Base-by-base conservation (phyloP, 1,140 invertebrate genomes). In the Orius laevigatus region DNA sequence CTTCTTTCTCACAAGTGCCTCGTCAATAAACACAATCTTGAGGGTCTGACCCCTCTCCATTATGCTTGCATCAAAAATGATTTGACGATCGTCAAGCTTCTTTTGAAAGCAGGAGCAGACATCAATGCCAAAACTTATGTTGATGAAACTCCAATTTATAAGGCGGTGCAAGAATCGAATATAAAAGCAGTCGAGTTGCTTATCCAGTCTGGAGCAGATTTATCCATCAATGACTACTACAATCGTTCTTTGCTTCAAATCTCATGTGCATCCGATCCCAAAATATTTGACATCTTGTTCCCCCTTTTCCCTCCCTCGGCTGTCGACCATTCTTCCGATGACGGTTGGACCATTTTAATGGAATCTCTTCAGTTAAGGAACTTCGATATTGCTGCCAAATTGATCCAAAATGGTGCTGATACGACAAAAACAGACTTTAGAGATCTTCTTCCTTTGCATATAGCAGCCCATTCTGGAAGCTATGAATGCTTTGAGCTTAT, bases 301-400 rank as follows among this genome's bases (percentile, higher is more conserved):
- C 43, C 45, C 11, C 25, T 18, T 14, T 19, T 46, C 2, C 43
- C 43, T 11, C 10, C 3, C 9, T 42, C 35, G 5, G 19, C 9
- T 46, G n/a, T 20, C 46, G 9, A 51, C 15, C 36, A 51, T 10
- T 35, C 39, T 11, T 46, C 49, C 6, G 19, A 34, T 31, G 43
- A 51, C 14, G 49, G 49, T 31, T 51, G 49, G 49, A 40, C 49
- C 6, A 19, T 51, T 2, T 16, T 51, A 20, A 51, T 51, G 49
- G 49, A 51, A 51, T 43, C 49, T 3, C 15, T 32, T 14, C 49
- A 51, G 31, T 46, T 39, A 12, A 51, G 46, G 20, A 25, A 46
- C n/a, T 51, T 11, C 25, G n/a, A 35, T 3, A 51, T 46, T 14
- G 49, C 44, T 14, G 32, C 45, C 14, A 46, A 46, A 19, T 18